These are phyloP conservation scores for Leuciscus waleckii DNA, from an alignment of 2,797 vertebrate species.

Conservation along the genomic window DNA sequence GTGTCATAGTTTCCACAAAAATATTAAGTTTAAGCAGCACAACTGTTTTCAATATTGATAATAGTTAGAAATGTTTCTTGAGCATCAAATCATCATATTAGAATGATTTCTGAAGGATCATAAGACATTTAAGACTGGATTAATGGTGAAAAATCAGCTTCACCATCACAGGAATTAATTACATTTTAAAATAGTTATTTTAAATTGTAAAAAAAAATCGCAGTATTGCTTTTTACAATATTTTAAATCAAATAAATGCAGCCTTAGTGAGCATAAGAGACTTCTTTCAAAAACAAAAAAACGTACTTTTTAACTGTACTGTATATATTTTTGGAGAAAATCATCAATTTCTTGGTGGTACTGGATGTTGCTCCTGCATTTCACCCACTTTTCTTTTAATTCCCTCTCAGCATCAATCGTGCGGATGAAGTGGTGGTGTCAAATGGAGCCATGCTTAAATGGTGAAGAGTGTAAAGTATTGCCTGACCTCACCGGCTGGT, in stretches of 20 bases:
- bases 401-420: constrained; percentile 75
- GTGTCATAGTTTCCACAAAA: background rate
- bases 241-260: background rate
- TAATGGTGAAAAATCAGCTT: background rate
- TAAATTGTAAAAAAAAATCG: no score
- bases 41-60: no score
- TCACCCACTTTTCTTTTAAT: background rate
- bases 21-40: background rate
- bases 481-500: constrained; percentile 80
- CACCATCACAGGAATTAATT: background rate
- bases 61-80: background rate
- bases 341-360: background rate
- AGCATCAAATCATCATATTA: background rate
- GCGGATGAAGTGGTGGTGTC: constrained; percentile 81
- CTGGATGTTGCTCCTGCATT: constrained; percentile 9
- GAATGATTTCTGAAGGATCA: background rate
- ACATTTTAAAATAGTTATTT: background rate
- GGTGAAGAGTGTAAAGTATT: constrained; percentile 79
- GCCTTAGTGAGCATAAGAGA: no score
- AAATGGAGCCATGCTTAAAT: constrained; percentile 79
- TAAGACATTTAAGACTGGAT: background rate
- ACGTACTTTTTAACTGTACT: background rate
- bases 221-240: background rate
- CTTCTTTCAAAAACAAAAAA: no score
- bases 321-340: background rate